phyloP scores from a whole-genome alignment of 2,888 invertebrate genomes.

The Tachina lurida region DNA sequence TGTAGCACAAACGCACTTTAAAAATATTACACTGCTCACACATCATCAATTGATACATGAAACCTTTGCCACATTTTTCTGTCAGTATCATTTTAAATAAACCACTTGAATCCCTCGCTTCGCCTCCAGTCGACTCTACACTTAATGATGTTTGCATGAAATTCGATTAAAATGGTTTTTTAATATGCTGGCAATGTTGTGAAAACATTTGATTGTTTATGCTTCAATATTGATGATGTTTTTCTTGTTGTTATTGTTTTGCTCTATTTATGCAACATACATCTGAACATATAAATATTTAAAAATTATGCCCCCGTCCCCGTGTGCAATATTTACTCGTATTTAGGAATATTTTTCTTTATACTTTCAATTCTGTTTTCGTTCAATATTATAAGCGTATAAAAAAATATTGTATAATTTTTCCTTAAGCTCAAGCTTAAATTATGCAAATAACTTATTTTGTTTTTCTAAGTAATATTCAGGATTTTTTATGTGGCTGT shows the following conservation, averaged over 20 bases:
- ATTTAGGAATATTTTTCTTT: constrained; percentile 4
- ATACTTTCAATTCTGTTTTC: not conserved
- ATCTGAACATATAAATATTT: too few relatives aligned
- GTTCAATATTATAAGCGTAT: not conserved
- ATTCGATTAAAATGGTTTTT: constrained; percentile 55
- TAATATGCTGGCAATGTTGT: constrained; percentile 55
- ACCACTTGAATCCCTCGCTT: not conserved
- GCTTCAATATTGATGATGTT: constrained; percentile 13
- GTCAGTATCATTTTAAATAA: constrained; percentile 11
- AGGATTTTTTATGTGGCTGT: not conserved
- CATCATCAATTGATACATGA: not conserved
- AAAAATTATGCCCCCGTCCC: not conserved
- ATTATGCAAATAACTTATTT: constrained; percentile 40
- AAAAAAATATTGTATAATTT: constrained; percentile 4
- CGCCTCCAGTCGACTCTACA: constrained; percentile 13
- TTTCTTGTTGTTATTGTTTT: not conserved
- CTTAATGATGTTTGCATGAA: constrained; percentile 52
- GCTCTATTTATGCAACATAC: not conserved
- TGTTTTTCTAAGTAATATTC: not conserved
- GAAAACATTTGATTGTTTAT: constrained; percentile 60
- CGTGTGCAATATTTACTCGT: constrained; percentile 15
- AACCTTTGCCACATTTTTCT: not conserved
- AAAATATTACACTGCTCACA: not conserved
- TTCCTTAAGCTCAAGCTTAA: constrained; percentile 2
- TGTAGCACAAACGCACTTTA: constrained; percentile 17